Evolutionary conservation across 1,140 invertebrate species (phyloP), one percentile per base, ranked within the genome.

Genomic region (Yoshiicerus persimilis): DNA sequence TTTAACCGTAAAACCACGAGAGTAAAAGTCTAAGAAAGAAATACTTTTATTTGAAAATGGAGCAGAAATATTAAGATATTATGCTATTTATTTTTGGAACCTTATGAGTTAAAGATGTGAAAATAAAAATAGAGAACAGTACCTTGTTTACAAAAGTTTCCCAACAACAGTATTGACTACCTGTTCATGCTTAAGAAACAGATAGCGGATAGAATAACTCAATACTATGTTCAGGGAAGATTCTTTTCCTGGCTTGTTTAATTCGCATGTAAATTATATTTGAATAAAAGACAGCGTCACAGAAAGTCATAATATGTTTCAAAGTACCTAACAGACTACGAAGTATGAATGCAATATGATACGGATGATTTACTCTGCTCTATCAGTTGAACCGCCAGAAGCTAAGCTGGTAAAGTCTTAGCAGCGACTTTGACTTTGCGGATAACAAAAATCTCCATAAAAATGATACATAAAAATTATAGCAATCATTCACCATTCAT

Each of bases 351-450:
- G 47, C 47, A 56, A 56, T 56, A n/a, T n/a, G 20, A 56, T 56
- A 56, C n/a, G 47, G n/a, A 56, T 56, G 47, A 16, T 56, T n/a
- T 56, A 56, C 47, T 56, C 47, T n/a, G 47, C 47, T 70, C 66
- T 30, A 10, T 66, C 70, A 80, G 75, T 80, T 80, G 75, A 11
- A 80, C 75, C 75, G 75, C 75, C 75, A 80, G 75, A 80, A 80
- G 75, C 75, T 13, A 80, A 16, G 75, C 38, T 36, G 32, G 75
- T 32, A 80, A n/a, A 30, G 30, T 34, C n/a, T 39, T 39, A 39
- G 13, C 13, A 75, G 30, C 66, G 66, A 75, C 66, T 75, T 80
- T 80, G 75, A 9, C 20, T 34, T 16, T 4, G 20, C 30, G 27
- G 38, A 80, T n/a, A 20, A 34, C 20, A 20, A 34, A 77, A 80